Evolutionary conservation across 2,888 invertebrate genomes (phyloP).

Genomic region (Macaria liturata): DNA sequence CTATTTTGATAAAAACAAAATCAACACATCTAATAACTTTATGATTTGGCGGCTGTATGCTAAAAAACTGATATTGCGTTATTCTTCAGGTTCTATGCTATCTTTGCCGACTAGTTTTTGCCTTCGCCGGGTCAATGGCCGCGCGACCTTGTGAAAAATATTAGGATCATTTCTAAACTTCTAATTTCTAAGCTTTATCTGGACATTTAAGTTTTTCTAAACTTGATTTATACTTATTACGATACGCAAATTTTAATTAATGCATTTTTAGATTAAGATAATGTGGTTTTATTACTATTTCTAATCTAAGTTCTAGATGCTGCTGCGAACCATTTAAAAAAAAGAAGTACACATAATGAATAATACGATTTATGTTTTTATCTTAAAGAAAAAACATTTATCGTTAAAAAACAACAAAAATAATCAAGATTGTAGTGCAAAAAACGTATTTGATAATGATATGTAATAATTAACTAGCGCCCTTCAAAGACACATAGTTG

Average conservation of each 20-base stretch:
- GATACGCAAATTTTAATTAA: background rate
- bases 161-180: conserved; percentile 9
- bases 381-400: background rate
- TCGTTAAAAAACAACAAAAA: background rate
- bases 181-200: conserved; percentile 2
- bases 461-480: conserved; percentile 4
- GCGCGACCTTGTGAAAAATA: conserved; percentile 34
- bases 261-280: too few species aligned
- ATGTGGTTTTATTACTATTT: background rate
- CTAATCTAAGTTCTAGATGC: background rate
- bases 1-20: too few species aligned
- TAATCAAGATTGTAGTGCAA: conserved; percentile 3
- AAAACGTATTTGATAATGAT: conserved; percentile 2
- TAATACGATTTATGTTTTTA: too few species aligned
- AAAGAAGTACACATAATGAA: too few species aligned
- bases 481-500: conserved; percentile 16
- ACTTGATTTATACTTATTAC: background rate
- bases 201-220: background rate
- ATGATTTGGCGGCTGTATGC: conserved; percentile 10
- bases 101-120: conserved; percentile 22
- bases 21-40: background rate
- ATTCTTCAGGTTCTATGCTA: conserved; percentile 13
- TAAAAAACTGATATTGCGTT: conserved; percentile 18
- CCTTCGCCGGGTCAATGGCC: conserved; percentile 26
- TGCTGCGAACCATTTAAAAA: background rate